A percentile compares a stretch with the other conserved stretches of the same genome.
Conservation (phyloP, 2,797 vertebrate species). For the Clamator glandarius region DNA sequence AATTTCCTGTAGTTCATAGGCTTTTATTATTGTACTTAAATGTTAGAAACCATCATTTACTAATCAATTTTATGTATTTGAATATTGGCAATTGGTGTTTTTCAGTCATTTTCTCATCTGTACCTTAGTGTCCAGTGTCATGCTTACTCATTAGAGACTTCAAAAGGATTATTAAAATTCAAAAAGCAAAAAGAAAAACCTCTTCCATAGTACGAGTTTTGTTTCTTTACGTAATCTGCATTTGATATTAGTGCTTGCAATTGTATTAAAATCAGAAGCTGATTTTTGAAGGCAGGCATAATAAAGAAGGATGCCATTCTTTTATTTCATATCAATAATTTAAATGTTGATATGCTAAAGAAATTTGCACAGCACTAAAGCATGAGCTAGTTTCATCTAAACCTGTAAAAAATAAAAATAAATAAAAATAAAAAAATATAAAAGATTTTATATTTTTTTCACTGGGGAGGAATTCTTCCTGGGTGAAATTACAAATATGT, state of each 20-base stretch:
- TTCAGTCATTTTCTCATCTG: constrained; percentile 77
- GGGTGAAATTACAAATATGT: constrained; percentile 90
- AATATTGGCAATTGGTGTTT: constrained; percentile 79
- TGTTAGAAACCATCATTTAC: constrained; percentile 78
- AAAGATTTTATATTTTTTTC: constrained; percentile 97
- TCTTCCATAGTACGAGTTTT: constrained; percentile 76
- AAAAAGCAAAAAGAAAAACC: constrained; percentile 58
- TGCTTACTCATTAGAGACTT: constrained; percentile 75
- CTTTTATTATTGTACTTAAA: constrained; percentile 78
- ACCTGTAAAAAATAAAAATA: constrained; percentile 78
- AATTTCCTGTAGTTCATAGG: constrained; percentile 75
- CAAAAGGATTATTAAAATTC: constrained; percentile 67
- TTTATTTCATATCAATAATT: constrained; percentile 80
- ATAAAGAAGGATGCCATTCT: constrained; percentile 75
- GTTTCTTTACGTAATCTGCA: constrained; percentile 80
- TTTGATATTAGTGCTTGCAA: constrained; percentile 85
- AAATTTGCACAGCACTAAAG: constrained; percentile 94
- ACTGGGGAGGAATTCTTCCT: constrained; percentile 90
- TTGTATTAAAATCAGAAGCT: constrained; percentile 79
- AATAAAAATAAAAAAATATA: constrained; percentile 69
- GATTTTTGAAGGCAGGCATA: constrained; percentile 75
- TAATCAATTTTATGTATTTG: constrained; percentile 80
- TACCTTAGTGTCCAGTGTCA: constrained; percentile 82
- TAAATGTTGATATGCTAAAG: constrained; percentile 80
- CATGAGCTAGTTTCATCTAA: constrained; percentile 91